Evolutionary conservation across 2,888 invertebrate genomes (phyloP), one percentile per base, ranked within the genome.

Genomic region (Drosophila neoperkinsi): DNA sequence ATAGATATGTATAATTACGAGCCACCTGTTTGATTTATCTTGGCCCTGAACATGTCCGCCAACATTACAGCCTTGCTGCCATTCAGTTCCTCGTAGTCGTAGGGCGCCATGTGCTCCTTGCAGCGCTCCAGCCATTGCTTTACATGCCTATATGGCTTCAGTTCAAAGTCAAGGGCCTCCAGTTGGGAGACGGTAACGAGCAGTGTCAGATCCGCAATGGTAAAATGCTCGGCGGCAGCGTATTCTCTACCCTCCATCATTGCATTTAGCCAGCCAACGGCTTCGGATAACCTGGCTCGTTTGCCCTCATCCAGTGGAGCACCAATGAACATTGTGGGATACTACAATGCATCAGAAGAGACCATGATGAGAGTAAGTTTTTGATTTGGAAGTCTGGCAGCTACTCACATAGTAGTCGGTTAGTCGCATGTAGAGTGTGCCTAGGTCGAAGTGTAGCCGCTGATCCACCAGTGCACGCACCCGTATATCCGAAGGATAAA

Each of bases 31-130:
- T 71, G 86, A 38, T 78, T 85, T 69, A 83, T 69, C 88, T 94
- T 94, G 67, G 94, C 94, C 82, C 94, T 95, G 69, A 95, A 91
- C 82, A 94, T 93, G 30, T 94, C 94, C 4, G 94, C 95, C 57
- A 96, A 83, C 2, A 94, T 93, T 38, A 94, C 92, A 21, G 95
- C 95, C 11, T 95, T 96, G 16, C 93, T 93, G 77, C 94, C 94
- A 80, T 96, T 95, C 34, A 96, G 94, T 77, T 96, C 93, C 85
- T 95, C 94, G 88, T 96, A 97, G 1, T 96, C 96, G 77, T 94
- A 95, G 3, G 95, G 95, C 52, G 95, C 94, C 90, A 96, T 92
- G 25, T 94, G 94, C 25, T 94, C 94, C 92, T 96, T 96, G 78
- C 95, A 95, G 73, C 95, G 94, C 59, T 95, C 94, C 76, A 95